Percentiles rank a stretch among this genome's conserved stretches.
These are phyloP conservation scores for Equus przewalskii DNA, from an alignment of 2,113 vertebrate genomes.

Conservation along the genomic window DNA sequence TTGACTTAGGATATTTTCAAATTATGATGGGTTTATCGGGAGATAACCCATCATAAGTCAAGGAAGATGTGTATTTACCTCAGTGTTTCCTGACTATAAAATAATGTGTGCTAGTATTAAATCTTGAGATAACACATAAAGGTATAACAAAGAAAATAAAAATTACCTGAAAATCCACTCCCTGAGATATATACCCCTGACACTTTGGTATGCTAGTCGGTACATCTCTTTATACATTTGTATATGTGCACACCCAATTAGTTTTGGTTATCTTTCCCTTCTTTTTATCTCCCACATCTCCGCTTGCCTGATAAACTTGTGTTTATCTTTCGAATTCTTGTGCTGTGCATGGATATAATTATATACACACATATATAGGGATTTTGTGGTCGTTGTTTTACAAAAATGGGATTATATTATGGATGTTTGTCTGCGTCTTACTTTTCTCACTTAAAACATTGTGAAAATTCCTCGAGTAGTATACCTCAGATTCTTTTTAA, in stretches of 20 bases:
- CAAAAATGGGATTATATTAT: background rate
- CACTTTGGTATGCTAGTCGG: background rate
- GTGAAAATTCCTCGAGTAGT: background rate
- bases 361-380: background rate
- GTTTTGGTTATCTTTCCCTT: background rate
- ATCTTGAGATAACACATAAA: constrained; percentile 10
- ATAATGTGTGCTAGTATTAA: background rate
- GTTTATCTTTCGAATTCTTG: background rate
- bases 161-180: background rate
- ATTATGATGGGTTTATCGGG: no score
- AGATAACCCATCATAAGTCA: no score
- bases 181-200: background rate
- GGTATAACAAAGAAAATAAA: background rate
- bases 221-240: background rate
- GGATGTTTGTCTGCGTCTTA: background rate
- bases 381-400: background rate
- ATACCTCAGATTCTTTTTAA: background rate
- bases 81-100: background rate
- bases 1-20: no score
- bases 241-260: background rate
- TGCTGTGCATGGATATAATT: background rate
- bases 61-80: background rate
- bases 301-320: background rate
- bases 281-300: background rate
- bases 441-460: background rate